Evolutionary conservation across 2,113 vertebrate genomes (phyloP), one percentile per base, ranked within the genome.

Genomic region (Entosphenus tridentatus): DNA sequence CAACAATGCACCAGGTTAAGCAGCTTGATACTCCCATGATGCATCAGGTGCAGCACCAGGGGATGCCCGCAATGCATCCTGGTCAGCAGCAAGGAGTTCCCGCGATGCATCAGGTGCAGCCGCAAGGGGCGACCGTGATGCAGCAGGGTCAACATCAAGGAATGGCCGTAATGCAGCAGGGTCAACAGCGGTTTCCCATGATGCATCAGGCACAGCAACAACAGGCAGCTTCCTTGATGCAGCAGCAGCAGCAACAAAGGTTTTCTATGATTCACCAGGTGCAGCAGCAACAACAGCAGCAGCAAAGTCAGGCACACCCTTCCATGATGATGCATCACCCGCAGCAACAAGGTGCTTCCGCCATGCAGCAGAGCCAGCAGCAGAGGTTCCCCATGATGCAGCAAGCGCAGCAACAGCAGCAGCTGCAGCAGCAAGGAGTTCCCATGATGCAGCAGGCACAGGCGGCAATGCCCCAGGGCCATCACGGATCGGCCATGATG

Each of bases 51-150:
- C 70, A 71, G 65, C 67, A 56, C 55, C 72, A 73, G 62, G 68
- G 70, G 21, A 59, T 72, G 18, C 17, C 68, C 3, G 57, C 68
- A 56, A 13, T 72, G 9, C 70, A 70, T 16, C 16, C 58, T 55
- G 59, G 68, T 55, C 72, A 73, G 56, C 81, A 79, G 72, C 77
- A 73, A 81, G 39, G n/a, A 69, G 57, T 74, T 80, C 65, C 71
- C 71, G 71, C 74, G 56, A 73, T 79, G 57, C 78, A 76, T 3
- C 81, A 82, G 65, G 78, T 21, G 14, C 72, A 70, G 17, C 67
- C 69, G 12, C 39, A 56, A 12, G 71, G 70, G 18, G 11, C 65
- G 17, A 6, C 39, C 39, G 39, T 39, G 39, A 67, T 72, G 8
- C 71, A 69, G 55, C 69, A 72, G 55, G 21, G 56, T 18, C 68